These are phyloP conservation scores for Neolamprologus caudopunctatus DNA, from an alignment of 2,113 vertebrate genomes.

Conservation along the genomic window DNA sequence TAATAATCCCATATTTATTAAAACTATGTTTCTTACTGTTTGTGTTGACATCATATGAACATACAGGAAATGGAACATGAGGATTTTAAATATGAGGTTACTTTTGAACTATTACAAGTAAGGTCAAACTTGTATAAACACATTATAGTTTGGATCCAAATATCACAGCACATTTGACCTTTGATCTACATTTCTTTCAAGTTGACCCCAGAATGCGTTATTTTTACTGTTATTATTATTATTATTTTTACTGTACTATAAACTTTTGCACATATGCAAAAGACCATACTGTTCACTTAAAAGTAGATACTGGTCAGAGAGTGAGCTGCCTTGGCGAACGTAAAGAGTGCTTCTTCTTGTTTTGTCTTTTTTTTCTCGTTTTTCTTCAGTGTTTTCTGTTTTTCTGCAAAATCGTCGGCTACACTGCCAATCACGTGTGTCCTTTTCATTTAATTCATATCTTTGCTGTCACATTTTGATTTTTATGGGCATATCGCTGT, in stretches of 20 bases:
- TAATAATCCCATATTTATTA: not conserved
- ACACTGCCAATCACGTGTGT: not conserved
- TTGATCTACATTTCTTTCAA: not conserved
- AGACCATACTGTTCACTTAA: not conserved
- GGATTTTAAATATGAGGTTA: not conserved
- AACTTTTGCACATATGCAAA: not conserved
- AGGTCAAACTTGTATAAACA: not conserved
- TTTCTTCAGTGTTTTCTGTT: fast-evolving
- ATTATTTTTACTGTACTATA: not conserved
- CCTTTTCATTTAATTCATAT: not conserved
- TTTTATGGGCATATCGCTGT: not conserved
- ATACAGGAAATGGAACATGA: not conserved
- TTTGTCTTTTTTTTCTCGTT: not conserved
- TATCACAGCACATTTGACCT: not conserved
- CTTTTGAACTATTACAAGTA: not conserved
- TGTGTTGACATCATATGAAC: fast-evolving
- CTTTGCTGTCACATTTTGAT: not conserved
- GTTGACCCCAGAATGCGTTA: not conserved
- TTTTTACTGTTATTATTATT: not conserved
- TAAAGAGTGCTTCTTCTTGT: not conserved
- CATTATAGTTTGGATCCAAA: not conserved
- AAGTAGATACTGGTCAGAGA: not conserved
- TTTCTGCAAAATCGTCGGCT: not conserved
- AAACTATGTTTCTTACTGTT: not conserved
- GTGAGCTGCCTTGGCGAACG: fast-evolving